Conservation (phyloP, 2,888 invertebrate genomes). For the Schizotus pectinicornis region DNA sequence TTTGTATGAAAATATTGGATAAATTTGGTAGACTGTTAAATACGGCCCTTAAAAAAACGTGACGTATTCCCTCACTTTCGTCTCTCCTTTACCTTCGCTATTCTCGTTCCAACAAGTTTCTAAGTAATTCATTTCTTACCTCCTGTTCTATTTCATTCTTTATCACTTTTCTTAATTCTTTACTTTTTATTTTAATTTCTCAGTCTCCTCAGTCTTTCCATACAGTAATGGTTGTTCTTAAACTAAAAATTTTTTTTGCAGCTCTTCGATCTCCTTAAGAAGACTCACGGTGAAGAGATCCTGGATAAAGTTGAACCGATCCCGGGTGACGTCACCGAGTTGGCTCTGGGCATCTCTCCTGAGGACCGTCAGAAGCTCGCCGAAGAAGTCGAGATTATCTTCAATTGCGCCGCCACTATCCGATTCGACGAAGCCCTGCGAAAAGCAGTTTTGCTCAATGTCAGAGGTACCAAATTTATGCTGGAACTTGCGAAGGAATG, state of each 20-base stretch:
- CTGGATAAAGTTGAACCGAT: conserved; percentile 69
- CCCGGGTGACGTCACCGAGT: conserved; percentile 74
- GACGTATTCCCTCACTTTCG: no score
- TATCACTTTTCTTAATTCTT: no score
- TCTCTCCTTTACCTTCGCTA: no score
- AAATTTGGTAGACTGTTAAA: no score
- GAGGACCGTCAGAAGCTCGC: conserved; percentile 67
- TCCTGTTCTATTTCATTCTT: conserved; percentile 11
- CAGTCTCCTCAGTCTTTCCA: no score
- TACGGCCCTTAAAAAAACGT: no score
- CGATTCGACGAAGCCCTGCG: conserved; percentile 90
- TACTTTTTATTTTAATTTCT: no score
- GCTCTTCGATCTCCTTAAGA: conserved; percentile 11
- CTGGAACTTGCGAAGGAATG: conserved; percentile 78
- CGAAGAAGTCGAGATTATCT: conserved; percentile 78
- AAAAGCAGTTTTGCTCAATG: conserved; percentile 87
- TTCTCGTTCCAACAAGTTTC: no score
- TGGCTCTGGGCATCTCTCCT: conserved; percentile 69
- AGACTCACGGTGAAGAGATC: conserved; percentile 6
- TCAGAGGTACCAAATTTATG: conserved; percentile 86
- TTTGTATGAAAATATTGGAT: no score
- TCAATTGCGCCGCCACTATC: conserved; percentile 77
- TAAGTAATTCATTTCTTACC: no score
- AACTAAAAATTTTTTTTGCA: neutral
- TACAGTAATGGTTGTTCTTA: no score